phyloP scores from a whole-genome alignment of 2,888 invertebrate species.

The Drosophila anomalipes region DNA sequence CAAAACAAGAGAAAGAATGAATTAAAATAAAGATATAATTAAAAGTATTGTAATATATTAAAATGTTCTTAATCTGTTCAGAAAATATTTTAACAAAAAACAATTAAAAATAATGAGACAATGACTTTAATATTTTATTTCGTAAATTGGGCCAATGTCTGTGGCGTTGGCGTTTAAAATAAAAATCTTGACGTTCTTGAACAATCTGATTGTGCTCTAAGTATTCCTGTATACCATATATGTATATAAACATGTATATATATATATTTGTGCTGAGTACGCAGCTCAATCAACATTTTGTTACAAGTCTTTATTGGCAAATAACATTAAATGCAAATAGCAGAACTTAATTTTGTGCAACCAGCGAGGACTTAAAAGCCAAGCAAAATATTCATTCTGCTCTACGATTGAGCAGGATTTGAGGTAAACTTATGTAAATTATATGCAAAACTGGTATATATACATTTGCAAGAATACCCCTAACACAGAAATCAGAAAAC shows the following conservation, averaged over 20 bases:
- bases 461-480: slow-evolving; percentile 10
- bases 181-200: slow-evolving; percentile 33
- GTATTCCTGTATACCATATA: slow-evolving; percentile 1
- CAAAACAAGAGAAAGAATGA: slow-evolving; percentile 19
- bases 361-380: not conserved
- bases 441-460: slow-evolving; percentile 5
- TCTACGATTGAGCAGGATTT: not conserved
- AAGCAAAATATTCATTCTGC: not conserved
- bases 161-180: slow-evolving; percentile 19
- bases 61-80: not conserved
- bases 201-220: slow-evolving; percentile 21
- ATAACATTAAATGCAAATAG: slow-evolving; percentile 1
- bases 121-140: slow-evolving; percentile 14
- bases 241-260: not conserved
- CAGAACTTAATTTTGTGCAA: not conserved
- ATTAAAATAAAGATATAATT: not conserved
- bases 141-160: slow-evolving; percentile 65
- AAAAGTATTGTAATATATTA: not conserved
- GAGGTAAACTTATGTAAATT: not conserved
- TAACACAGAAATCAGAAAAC: slow-evolving; percentile 34
- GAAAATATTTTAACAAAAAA: not conserved
- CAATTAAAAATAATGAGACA: slow-evolving; percentile 1
- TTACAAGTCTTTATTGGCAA: not conserved
- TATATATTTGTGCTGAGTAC: slow-evolving; percentile 40
- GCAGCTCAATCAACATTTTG: slow-evolving; percentile 21